Base-by-base conservation (phyloP, 2,888 invertebrate genomes). In the Thecophora atra region DNA sequence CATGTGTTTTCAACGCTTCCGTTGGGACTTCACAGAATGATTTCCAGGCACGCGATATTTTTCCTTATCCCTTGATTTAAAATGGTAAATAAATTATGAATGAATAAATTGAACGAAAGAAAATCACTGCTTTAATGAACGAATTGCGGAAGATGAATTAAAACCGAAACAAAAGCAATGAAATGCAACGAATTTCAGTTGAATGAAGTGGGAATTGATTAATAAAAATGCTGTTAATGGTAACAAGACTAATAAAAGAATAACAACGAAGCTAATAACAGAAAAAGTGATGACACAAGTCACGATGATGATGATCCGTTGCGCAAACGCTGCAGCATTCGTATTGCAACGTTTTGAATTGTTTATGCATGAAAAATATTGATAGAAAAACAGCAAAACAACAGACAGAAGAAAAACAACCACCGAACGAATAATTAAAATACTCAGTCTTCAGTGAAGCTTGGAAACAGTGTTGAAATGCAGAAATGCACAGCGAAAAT, bases 131-230 rank as follows among this genome's bases (percentile, higher is more conserved):
- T 13, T 56, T 21, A 56, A n/a, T 56, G 21, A 56, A n/a, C 24
- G 26, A 21, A 52, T 37, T 11, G 58, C 58, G 54, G 8, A 54
- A 54, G 37, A 37, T 37, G 37, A 37, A 37, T 6, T 21, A 54
- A 54, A 37, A 8, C 5, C 30, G 8, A 30, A 30, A 6, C 30
- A 30, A 30, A 30, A 6, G 37, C 37, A 37, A 2, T 37, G 37
- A 1, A 37, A 8, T 37, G 37, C 6, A 37, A n/a, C n/a, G n/a
- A 37, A 37, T 37, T 8, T 37, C 11, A 21, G 21, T 51, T n/a
- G 54, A 54, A 54, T 54, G 54, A 54, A 54, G 21, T 54, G 19
- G 19, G 19, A 21, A 54, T 54, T 51, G 51, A 54, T 11, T 54
- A 54, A 54, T 54, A n/a, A 54, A n/a, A 54, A 54, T 5, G 21